These are phyloP conservation scores for Trimorus sp. DNA, from an alignment of 2,888 invertebrate species.

Conservation along the genomic window DNA sequence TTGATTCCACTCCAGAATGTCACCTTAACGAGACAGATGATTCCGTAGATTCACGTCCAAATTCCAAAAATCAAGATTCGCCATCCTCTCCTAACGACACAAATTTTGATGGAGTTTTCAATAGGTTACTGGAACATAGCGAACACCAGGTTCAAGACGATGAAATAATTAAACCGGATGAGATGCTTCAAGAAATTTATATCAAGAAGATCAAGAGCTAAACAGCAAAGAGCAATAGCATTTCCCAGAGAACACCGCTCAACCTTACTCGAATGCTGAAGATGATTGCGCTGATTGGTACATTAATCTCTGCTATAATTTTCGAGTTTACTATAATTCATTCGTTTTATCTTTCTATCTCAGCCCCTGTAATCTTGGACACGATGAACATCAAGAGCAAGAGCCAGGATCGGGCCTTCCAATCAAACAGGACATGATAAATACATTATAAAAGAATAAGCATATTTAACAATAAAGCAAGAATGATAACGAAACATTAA, in stretches of 20 bases:
- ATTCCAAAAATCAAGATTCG: background rate
- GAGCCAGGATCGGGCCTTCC: background rate
- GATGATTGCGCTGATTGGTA: background rate
- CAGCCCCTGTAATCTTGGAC: background rate
- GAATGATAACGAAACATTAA: no score
- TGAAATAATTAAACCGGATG: background rate
- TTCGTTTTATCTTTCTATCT: background rate
- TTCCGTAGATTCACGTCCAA: background rate
- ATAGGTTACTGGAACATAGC: background rate
- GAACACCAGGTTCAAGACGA: background rate
- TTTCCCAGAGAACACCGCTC: background rate
- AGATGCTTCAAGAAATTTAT: background rate
- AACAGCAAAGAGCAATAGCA: background rate
- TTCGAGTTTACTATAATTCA: background rate
- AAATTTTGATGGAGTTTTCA: background rate
- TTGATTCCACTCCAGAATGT: background rate
- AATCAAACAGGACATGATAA: background rate
- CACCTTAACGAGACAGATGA: background rate
- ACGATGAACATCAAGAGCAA: slow-evolving; percentile 1
- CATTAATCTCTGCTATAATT: background rate
- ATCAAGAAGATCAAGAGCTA: background rate
- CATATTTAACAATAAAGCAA: no score
- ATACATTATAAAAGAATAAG: background rate
- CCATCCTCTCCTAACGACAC: background rate
- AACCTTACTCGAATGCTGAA: background rate